Base-by-base conservation (phyloP, 2,113 vertebrate genomes). In the Pampusana beccarii region DNA sequence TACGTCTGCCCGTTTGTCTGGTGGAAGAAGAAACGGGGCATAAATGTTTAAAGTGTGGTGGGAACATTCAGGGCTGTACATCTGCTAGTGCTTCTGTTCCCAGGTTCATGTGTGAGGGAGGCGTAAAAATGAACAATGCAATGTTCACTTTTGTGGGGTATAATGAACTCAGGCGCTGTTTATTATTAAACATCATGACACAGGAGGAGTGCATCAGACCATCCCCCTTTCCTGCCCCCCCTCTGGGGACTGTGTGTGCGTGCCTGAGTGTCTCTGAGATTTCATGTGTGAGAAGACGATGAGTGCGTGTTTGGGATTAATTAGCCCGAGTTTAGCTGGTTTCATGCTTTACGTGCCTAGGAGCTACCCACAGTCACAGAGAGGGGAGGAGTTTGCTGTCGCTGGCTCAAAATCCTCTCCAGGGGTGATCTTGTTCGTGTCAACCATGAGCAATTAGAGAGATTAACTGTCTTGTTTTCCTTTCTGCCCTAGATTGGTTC, bases 401-500 rank as follows among this genome's bases (percentile, higher is more conserved):
- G 95, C 92, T 90, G 86, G 84, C 94, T 89, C 38, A 1, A 80
- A 92, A 95, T 93, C 69, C 86, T 95, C 88, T 95, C 93, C 83
- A 93, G 94, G 93, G 94, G 95, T 86, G 93, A 95, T 93, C 90
- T 86, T 73, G 91, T 97, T 96, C 78, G 56, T 95, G 94, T 96
- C 92, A 94, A 69, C 74, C 83, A 16, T 90, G 90, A 96, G 70
- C 92, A 96, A 93, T 95, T 94, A 93, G 84, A 95, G 83, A 96
- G 90, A 95, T 92, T 97, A 96, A 97, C 82, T 93, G 79, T 91
- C 93, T 87, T 90, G 91, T 94, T 96, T 97, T 93, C 92, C 53
- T 94, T 96, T 90, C 88, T 97, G 97, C 67, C 86, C 91, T 96
- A 98, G 96, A 91, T 94, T 95, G 94, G 31, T 65, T 95, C 95